Evolutionary conservation across 2,113 vertebrate genomes (phyloP).

Genomic region (Saiga tatarica): DNA sequence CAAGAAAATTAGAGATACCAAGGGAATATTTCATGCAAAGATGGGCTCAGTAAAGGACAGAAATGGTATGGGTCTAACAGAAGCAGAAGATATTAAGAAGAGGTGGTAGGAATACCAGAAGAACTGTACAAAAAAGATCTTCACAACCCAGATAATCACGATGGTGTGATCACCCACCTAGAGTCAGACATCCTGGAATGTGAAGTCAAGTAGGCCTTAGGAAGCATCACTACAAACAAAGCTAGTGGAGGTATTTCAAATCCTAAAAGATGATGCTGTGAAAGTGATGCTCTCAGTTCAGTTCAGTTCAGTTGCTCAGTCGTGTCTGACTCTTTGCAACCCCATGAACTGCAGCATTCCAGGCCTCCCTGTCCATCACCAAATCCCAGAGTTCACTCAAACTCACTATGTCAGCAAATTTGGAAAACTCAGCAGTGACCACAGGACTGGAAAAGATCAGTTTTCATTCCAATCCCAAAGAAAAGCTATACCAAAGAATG

Average conservation of each 20-base stretch:
- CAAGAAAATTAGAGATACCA: background rate
- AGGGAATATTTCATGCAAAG: background rate
- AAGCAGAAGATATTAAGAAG: background rate
- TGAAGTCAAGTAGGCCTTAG: background rate
- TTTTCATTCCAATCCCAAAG: background rate
- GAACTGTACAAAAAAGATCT: background rate
- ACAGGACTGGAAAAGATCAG: background rate
- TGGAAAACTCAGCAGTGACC: background rate
- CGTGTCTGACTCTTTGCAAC: too few species aligned
- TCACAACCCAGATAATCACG: accelerated
- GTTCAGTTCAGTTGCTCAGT: too few species aligned
- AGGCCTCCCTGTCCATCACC: too few species aligned
- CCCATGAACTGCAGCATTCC: too few species aligned
- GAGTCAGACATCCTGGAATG: background rate
- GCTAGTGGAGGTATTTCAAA: background rate
- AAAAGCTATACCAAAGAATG: background rate
- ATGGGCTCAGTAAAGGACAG: background rate
- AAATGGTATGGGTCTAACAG: background rate
- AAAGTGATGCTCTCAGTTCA: background rate
- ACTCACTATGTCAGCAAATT: background rate
- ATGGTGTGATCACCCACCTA: background rate
- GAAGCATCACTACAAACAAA: background rate
- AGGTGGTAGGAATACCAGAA: background rate
- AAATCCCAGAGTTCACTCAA: too few species aligned
- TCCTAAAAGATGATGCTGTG: background rate